Base-by-base conservation (phyloP, 2,113 vertebrate genomes). In the Xiphophorus maculatus region DNA sequence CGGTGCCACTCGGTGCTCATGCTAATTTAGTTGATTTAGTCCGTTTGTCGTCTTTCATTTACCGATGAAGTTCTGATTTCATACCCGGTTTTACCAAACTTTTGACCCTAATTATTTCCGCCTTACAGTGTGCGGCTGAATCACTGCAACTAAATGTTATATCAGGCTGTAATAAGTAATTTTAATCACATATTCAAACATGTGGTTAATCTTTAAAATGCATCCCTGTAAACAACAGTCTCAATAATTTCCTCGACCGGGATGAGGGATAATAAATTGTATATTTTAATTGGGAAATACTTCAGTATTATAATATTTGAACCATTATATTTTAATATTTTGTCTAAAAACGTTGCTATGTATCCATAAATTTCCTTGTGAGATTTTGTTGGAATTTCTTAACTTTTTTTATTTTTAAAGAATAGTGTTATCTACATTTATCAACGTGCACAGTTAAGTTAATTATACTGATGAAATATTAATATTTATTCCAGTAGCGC, bases 1-100 rank as follows among this genome's bases (percentile, higher is more conserved):
- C 76, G 74, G 73, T 74, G 78, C 76, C 62, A 42, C 86, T 74
- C 58, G 74, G 83, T 61, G 33, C 74, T 69, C 66, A 69, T 76
- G 72, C 29, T 60, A 85, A 87, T 89, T 80, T 66, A 44, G 76
- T 9, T 80, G 80, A 86, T 84, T 74, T 82, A 88, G 62, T 66
- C 28, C 82, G 66, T 88, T 81, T 69, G 69, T 81, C 67, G 51
- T 42, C 60, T 73, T 81, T 80, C 60, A 33, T 79, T 44, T 15
- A 0, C 33, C 79, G 64, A 63, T 63, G 61, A 72, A 75, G 35
- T 75, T 32, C 22, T 73, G 65, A 65, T 83, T 76, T 65, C 17
- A 63, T 80, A 32, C 15, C 35, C 22, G 5, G 58, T 37, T 66
- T 76, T 64, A 44, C 11, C 4, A 25, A 14, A 69, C 32, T 67